phyloP scores from a whole-genome alignment of 2,888 invertebrate species.

The Limnephilus marmoratus region DNA sequence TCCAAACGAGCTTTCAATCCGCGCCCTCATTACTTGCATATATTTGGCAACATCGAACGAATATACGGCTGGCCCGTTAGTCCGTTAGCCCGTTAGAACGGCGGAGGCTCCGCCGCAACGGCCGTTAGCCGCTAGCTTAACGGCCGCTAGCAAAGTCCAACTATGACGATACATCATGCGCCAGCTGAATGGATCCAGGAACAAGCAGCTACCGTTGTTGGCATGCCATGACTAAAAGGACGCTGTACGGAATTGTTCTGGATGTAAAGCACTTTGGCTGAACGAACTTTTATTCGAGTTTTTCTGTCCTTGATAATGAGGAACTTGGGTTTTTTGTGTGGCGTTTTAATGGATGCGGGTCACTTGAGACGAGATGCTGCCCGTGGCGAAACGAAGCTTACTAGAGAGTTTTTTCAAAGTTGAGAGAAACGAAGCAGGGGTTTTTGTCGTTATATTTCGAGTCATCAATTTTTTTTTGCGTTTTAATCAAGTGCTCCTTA shows the following conservation, averaged over 20 bases:
- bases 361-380: background rate
- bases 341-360: background rate
- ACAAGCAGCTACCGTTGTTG: slow-evolving; percentile 19
- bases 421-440: background rate
- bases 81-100: slow-evolving; percentile 35
- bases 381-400: background rate
- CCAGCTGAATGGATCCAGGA: slow-evolving; percentile 27
- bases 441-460: background rate
- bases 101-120: slow-evolving; percentile 36
- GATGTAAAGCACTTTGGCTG: slow-evolving; percentile 6
- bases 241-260: slow-evolving; percentile 25
- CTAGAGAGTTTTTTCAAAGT: background rate
- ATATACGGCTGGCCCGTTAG: background rate
- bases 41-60: slow-evolving; percentile 37
- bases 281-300: slow-evolving; percentile 39
- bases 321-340: background rate
- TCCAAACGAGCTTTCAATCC: background rate
- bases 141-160: slow-evolving; percentile 38
- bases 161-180: slow-evolving; percentile 42
- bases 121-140: slow-evolving; percentile 42
- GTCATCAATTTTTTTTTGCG: background rate
- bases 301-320: slow-evolving; percentile 12
- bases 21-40: slow-evolving; percentile 5
- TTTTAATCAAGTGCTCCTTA: too few species aligned
- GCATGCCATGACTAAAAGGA: slow-evolving; percentile 24